phyloP scores from a whole-genome alignment of 2,888 invertebrate genomes.

The Adelognathus sp. region DNA sequence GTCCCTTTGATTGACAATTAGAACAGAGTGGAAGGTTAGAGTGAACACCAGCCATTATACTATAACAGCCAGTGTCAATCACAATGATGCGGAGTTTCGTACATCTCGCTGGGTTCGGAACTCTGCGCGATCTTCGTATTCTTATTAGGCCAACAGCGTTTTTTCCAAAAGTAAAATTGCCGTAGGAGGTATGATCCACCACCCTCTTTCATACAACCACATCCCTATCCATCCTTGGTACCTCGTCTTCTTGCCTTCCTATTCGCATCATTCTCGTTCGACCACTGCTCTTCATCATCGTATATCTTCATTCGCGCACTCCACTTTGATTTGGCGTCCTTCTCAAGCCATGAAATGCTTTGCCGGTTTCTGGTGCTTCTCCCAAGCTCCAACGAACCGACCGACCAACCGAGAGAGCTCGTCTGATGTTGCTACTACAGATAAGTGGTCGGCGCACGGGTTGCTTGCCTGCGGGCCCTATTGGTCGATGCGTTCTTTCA shows the following conservation, averaged over 20 bases:
- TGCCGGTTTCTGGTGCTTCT: conserved; percentile 61
- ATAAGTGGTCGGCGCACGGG: conserved; percentile 79
- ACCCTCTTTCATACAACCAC: background rate
- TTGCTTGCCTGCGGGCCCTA: conserved; percentile 76
- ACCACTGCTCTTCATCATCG: conserved; percentile 44
- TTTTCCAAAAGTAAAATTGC: conserved; percentile 81
- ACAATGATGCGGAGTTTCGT: no score
- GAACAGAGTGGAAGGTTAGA: conserved; percentile 31
- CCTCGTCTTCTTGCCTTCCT: conserved; percentile 51
- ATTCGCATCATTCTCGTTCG: conserved; percentile 41
- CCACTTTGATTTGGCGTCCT: conserved; percentile 75
- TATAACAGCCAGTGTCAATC: conserved; percentile 37
- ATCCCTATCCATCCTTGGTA: conserved; percentile 28
- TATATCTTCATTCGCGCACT: conserved; percentile 69
- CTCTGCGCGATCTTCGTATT: conserved; percentile 74
- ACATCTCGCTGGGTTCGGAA: conserved; percentile 65
- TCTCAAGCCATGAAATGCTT: conserved; percentile 77
- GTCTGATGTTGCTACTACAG: conserved; percentile 79
- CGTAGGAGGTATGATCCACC: conserved; percentile 80
- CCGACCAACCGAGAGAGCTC: conserved; percentile 70
- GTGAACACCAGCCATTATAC: conserved; percentile 47
- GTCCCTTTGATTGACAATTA: conserved; percentile 18
- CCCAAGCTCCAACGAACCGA: conserved; percentile 68
- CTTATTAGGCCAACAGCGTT: conserved; percentile 80
- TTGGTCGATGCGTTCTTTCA: conserved; percentile 76